Evolutionary conservation across 1,140 invertebrate species (phyloP), one percentile per base, ranked within the genome.

Genomic region (Chrysopa pallens): DNA sequence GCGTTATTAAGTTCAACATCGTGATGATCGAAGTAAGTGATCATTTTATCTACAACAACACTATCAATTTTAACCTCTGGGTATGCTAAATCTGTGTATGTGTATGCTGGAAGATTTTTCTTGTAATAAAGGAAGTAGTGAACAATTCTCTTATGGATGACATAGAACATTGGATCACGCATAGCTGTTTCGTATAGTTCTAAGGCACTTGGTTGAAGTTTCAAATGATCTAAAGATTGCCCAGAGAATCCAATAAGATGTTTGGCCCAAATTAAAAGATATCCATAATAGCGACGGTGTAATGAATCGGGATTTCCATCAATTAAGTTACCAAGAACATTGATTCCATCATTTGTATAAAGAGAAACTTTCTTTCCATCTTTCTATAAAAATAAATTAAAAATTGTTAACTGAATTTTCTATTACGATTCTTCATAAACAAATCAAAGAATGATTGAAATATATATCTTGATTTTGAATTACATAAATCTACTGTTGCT

Each of bases 11-110:
- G 69, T 46, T 79, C 71, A 12, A 78, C 50, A 50, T 80, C 72
- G 48, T 72, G 74, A 29, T 78, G 62, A 38, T 83, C 77, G 59
- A 82, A 81, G 56, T 72, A 84, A 15, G 80, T 84, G 12, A 70
- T 63, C 6, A 85, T 56, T 39, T 73, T 69, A 55, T 76, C 74
- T 3, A 78, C 64, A 2, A 58, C 51, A 5, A 82, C 64, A 31
- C 67, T 68, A 43, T 74, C 68, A 43, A 84, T 67, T 48, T 70
- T 70, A 12, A 84, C 65, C 9, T 70, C 74, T 1, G 56, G 53
- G 50, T 69, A 73, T 29, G 55, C 48, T 11, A 78, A 54, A 35
- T 71, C 55, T 7, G 76, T 69, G 44, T 66, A 62, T 42, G 69
- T 70, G 56, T 80, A 78, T 15, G 69, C 64, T 12, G 69, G 66